Evolutionary conservation across 2,113 vertebrate species (phyloP).

Genomic region (Rhinolophus ferrumequinum): DNA sequence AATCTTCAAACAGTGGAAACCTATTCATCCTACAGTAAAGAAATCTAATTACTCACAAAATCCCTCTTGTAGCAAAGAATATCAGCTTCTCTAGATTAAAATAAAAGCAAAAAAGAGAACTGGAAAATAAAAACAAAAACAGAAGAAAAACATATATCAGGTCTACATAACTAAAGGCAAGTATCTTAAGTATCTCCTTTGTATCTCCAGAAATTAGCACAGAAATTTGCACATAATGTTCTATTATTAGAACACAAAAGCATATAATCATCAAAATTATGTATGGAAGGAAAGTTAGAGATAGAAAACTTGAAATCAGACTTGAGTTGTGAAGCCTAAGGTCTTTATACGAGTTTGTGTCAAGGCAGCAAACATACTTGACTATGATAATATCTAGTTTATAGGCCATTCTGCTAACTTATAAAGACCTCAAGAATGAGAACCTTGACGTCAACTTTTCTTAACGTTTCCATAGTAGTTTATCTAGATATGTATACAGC

Average conservation of each 20-base stretch:
- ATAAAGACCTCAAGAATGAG: neutral
- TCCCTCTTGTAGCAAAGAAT: neutral
- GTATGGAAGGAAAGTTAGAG: neutral
- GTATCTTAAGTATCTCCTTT: neutral
- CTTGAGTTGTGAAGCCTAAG: neutral
- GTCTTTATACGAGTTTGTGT: neutral
- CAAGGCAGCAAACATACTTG: neutral
- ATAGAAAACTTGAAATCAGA: constrained; percentile 9
- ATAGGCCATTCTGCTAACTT: neutral
- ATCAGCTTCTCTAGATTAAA: neutral
- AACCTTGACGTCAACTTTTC: neutral
- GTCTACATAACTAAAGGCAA: neutral
- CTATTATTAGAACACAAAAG: neutral
- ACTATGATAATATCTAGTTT: neutral
- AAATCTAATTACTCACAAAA: neutral
- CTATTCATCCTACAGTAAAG: neutral
- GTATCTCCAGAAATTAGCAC: neutral
- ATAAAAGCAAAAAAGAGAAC: neutral
- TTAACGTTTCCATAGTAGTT: neutral
- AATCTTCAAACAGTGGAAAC: neutral
- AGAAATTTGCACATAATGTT: neutral
- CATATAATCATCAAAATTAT: neutral
- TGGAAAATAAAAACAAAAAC: neutral
- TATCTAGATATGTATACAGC: neutral
- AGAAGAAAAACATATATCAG: neutral